Evolutionary conservation across 2,797 vertebrate species (phyloP).

Genomic region (Columba guinea): DNA sequence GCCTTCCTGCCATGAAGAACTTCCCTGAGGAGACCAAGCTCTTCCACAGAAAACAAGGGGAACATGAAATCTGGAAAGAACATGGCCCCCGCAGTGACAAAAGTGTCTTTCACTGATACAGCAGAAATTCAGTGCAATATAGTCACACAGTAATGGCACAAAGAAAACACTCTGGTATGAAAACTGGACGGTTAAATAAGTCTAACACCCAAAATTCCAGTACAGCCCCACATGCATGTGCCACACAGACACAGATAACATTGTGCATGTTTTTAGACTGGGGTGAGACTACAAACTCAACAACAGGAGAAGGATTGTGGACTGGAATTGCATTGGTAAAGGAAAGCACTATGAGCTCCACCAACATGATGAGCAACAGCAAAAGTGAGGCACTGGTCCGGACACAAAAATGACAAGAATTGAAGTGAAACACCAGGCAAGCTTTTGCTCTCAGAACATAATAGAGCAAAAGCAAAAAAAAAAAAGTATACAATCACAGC

Average conservation of each 20-base stretch:
- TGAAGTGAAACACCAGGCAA: background rate
- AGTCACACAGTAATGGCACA: background rate
- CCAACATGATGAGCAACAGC: accelerated
- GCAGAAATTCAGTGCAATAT: background rate
- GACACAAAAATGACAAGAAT: background rate
- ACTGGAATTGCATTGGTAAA: background rate
- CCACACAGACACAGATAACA: accelerated
- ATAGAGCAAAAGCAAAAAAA: background rate
- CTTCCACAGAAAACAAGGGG: background rate
- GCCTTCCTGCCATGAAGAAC: background rate
- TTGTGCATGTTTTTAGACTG: background rate
- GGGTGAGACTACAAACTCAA: background rate
- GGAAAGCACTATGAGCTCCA: background rate
- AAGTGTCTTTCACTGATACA: background rate
- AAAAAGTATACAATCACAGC: background rate
- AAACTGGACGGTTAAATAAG: background rate
- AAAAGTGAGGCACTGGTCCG: background rate
- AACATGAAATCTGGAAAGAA: background rate
- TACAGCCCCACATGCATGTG: background rate
- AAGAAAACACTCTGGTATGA: background rate
- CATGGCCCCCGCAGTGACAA: background rate
- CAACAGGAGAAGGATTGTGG: accelerated
- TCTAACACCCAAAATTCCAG: background rate
- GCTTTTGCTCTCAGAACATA: background rate
- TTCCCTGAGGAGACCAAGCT: background rate